Conservation (phyloP, 2,113 vertebrate genomes). For the Pseudorasbora parva region DNA sequence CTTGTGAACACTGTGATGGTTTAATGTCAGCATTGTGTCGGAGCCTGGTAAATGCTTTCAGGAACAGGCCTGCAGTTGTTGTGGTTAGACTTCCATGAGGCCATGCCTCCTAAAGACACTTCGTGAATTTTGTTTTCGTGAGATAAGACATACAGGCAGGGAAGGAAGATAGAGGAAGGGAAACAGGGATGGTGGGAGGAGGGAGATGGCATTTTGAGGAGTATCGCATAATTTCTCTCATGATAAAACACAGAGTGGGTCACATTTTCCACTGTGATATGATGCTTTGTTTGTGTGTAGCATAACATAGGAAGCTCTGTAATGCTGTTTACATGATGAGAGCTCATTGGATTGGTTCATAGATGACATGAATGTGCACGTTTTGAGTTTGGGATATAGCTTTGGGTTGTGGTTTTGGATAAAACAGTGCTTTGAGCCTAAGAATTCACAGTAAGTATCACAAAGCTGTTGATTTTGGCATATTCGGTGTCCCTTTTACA, state of each 20-base stretch:
- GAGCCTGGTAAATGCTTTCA: background rate
- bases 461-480: slow-evolving; percentile 35
- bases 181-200: slow-evolving; percentile 19
- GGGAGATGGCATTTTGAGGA: slow-evolving; percentile 46
- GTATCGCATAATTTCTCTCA: slow-evolving; percentile 36
- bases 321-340: slow-evolving; percentile 2
- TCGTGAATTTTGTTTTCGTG: slow-evolving; percentile 58
- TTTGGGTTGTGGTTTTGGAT: slow-evolving; percentile 35
- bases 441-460: slow-evolving; percentile 3
- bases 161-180: slow-evolving; percentile 29
- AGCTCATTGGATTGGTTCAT: background rate
- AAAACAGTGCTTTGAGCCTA: background rate
- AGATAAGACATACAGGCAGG: slow-evolving; percentile 54
- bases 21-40: slow-evolving; percentile 13
- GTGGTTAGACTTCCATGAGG: slow-evolving; percentile 43
- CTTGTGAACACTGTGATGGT: slow-evolving; percentile 3
- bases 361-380: slow-evolving; percentile 27
- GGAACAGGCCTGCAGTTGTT: slow-evolving; percentile 47
- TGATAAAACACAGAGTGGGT: slow-evolving; percentile 30
- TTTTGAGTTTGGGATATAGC: slow-evolving; percentile 19
- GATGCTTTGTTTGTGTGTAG: slow-evolving; percentile 42
- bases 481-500: background rate
- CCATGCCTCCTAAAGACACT: slow-evolving; percentile 43
- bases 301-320: background rate
- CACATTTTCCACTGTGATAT: slow-evolving; percentile 30